These are phyloP conservation scores for Tuta absoluta DNA, from an alignment of 2,888 invertebrate species.

Conservation along the genomic window DNA sequence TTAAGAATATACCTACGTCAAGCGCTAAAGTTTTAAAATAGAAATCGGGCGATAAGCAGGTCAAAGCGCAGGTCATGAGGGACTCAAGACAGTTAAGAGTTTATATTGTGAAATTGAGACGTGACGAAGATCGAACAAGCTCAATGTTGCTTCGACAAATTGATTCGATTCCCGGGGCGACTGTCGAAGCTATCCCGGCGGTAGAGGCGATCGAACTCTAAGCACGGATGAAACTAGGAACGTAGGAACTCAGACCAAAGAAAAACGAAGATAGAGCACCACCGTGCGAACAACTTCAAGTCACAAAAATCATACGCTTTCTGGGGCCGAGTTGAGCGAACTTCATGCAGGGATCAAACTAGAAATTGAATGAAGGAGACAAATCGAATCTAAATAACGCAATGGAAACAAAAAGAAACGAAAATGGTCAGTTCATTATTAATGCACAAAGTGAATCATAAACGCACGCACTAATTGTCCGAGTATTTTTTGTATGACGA, in stretches of 20 bases:
- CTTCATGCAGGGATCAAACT: no score
- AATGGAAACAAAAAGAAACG: no score
- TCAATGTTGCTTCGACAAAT: slow-evolving; percentile 66
- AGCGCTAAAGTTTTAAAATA: not conserved
- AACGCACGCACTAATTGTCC: no score
- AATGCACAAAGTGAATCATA: no score
- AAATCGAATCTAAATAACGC: no score
- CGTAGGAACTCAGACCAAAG: not conserved
- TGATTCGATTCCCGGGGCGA: slow-evolving; percentile 68
- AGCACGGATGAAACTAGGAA: slow-evolving; percentile 23
- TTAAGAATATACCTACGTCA: not conserved
- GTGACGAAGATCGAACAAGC: slow-evolving; percentile 49
- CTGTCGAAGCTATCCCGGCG: slow-evolving; percentile 50
- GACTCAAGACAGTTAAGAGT: slow-evolving; percentile 34
- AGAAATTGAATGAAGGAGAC: no score
- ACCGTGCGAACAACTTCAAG: no score
- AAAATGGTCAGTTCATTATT: no score
- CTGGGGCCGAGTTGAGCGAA: no score
- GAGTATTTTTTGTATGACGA: no score
- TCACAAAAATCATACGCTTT: no score
- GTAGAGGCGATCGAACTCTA: slow-evolving; percentile 38
- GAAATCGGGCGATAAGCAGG: slow-evolving; percentile 42
- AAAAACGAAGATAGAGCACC: no score
- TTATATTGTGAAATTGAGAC: slow-evolving; percentile 46
- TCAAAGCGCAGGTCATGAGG: slow-evolving; percentile 42